Evolutionary conservation across 1,140 invertebrate species (phyloP), one percentile per base, ranked within the genome.

Genomic region (Pseudomyrmex pallidus): DNA sequence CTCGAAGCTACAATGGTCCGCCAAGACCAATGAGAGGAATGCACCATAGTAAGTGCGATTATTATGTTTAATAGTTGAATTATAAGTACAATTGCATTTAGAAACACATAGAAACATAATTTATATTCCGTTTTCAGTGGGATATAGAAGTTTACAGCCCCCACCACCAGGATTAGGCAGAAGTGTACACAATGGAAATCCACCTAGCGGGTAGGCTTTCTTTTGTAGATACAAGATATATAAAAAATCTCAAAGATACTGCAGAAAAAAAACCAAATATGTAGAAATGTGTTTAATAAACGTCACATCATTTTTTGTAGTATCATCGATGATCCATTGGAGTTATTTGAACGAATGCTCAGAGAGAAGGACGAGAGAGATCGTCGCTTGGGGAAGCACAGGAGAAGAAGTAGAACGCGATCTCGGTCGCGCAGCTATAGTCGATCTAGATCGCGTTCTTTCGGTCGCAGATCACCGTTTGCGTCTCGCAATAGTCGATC

Each of bases 261-360:
- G 7, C 35, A 35, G 35, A 35, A 35, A 7, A 7, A 35, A 35
- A 35, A 35, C 35, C 35, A 35, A 35, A 35, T 35, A 35, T 35
- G 4, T 7, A 35, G 35, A 7, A 35, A 35, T 35, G 35, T 35
- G 35, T 35, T 35, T 56, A 46, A 13, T 54, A 13, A n/a, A 8
- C 48, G 12, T 12, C 46, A 77, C 63, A 89, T 73, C 70, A 86
- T 88, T 74, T 73, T 82, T 91, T 93, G 59, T 87, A 97, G 96
- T 25, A 95, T 96, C n/a, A 96, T 97, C 68, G 96, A 97, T 90
- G 97, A 98, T 93, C 97, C 97, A 10, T 91, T 98, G 85, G 97
- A 97, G 91, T 97, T 97, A 66, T 98, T 98, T 93, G 96, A 98
- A 91, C 95, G 97, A 84, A 97, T 98, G 94, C 95, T 98, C 83